Percentiles rank a stretch among this genome's conserved stretches.
These are phyloP conservation scores for Dendroctonus ponderosae DNA, from an alignment of 1,140 invertebrate genomes.

Conservation along the genomic window DNA sequence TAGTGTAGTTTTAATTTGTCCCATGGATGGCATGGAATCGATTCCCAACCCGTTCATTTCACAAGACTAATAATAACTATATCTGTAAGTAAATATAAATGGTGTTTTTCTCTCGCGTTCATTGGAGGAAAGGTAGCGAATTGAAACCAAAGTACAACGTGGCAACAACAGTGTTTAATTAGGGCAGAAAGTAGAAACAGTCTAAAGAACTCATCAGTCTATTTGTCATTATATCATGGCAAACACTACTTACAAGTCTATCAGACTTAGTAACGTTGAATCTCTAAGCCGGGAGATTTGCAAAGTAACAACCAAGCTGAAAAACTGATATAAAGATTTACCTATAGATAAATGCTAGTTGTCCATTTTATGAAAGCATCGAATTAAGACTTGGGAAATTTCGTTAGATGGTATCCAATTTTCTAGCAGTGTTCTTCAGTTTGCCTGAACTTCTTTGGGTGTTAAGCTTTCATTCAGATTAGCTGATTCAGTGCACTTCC, in stretches of 20 bases:
- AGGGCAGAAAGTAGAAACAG: constrained; percentile 1
- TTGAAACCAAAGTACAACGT: neutral
- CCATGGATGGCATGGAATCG: constrained; percentile 96
- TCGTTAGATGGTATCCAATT: neutral
- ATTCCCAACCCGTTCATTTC: constrained; percentile 98
- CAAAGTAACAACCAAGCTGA: too few relatives aligned
- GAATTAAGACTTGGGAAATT: neutral
- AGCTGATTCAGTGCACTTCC: constrained; percentile 79
- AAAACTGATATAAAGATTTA: neutral
- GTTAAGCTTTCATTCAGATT: constrained; percentile 41
- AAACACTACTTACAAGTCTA: constrained; percentile 25
- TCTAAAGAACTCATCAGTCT: constrained; percentile 18
- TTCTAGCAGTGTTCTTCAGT: constrained; percentile 3
- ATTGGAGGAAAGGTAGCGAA: neutral
- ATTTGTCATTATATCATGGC: constrained; percentile 35
- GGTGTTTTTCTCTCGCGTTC: constrained; percentile 4
- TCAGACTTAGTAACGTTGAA: neutral
- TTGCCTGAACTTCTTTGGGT: constrained; percentile 43
- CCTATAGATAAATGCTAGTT: neutral
- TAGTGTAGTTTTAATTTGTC: constrained; percentile 94
- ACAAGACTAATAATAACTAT: constrained; percentile 59
- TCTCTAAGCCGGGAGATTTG: too few relatives aligned
- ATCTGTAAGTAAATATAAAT: neutral
- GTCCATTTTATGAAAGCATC: neutral
- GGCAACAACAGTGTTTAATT: constrained; percentile 4